Evolutionary conservation across 2,113 vertebrate species (phyloP).

Genomic region (Vulpes lagopus): DNA sequence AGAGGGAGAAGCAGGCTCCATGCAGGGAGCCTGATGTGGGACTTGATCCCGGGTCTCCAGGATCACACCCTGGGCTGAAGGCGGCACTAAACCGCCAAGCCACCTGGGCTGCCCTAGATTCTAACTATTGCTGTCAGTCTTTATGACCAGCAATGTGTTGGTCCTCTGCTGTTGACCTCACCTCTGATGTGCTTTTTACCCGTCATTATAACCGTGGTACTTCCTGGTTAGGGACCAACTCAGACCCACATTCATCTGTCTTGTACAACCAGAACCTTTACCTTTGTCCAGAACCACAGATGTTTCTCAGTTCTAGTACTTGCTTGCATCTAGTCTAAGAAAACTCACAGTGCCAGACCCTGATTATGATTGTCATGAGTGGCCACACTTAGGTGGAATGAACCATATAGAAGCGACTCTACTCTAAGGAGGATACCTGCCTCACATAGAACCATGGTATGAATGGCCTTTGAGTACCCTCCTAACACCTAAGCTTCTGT

Average conservation of each 20-base stretch:
- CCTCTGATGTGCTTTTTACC: background rate
- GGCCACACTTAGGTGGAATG: background rate
- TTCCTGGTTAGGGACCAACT: background rate
- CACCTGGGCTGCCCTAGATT: background rate
- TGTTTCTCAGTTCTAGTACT: background rate
- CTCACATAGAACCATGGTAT: fast-evolving
- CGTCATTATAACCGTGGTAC: fast-evolving
- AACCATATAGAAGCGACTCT: background rate
- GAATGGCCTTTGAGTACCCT: background rate
- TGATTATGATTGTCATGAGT: too few relatives aligned
- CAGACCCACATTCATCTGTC: background rate
- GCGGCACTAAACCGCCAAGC: too few relatives aligned
- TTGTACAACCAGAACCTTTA: background rate
- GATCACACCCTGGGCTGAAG: too few relatives aligned
- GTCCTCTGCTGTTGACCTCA: background rate
- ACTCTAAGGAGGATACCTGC: background rate
- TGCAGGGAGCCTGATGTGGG: too few relatives aligned
- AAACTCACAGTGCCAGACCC: background rate
- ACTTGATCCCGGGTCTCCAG: too few relatives aligned
- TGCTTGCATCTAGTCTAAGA: background rate
- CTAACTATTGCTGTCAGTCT: background rate
- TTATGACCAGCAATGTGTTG: background rate
- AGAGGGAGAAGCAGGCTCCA: too few relatives aligned
- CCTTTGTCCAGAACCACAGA: background rate
- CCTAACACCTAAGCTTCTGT: background rate